A percentile compares a stretch with the other conserved stretches of the same genome.
Evolutionary conservation across 1,140 invertebrate genomes (phyloP).

Genomic region (Cyphomyrmex costatus): DNA sequence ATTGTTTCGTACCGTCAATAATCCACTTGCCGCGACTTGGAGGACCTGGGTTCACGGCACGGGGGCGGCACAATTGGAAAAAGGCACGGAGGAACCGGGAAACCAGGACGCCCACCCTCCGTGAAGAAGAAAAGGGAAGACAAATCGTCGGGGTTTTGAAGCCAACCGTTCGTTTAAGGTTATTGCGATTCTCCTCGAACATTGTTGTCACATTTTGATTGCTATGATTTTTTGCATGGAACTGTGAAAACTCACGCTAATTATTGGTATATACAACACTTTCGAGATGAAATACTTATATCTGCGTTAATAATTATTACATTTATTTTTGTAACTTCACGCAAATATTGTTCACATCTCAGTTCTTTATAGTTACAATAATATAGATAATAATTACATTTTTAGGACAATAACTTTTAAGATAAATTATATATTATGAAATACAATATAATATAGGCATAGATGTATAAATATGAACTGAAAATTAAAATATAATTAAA

Average conservation of each 20-base stretch:
- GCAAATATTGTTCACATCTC: not conserved
- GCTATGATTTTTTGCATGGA: not conserved
- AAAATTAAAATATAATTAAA: conserved; percentile 18
- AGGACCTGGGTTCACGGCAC: conserved; percentile 73
- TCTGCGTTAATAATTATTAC: not conserved
- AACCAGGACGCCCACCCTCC: conserved; percentile 65
- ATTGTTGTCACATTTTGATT: conserved; percentile 10
- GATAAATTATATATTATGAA: not conserved
- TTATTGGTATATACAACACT: not conserved
- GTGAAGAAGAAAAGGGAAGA: conserved; percentile 63
- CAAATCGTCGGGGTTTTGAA: conserved; percentile 44
- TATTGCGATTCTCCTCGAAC: conserved; percentile 39
- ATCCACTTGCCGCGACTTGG: conserved; percentile 84
- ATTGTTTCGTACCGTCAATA: conserved; percentile 86
- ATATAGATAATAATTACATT: not conserved
- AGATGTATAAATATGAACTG: not conserved
- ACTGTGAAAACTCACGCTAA: not conserved
- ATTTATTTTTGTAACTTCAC: not conserved
- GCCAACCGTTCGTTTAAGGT: conserved; percentile 50
- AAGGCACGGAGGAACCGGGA: conserved; percentile 70
- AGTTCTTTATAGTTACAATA: not conserved
- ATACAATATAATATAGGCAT: not conserved
- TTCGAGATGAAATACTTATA: not conserved
- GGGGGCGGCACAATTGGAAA: conserved; percentile 80
- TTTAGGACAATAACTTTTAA: not conserved